Conservation (phyloP, 1,140 invertebrate genomes). For the Orius laevigatus region DNA sequence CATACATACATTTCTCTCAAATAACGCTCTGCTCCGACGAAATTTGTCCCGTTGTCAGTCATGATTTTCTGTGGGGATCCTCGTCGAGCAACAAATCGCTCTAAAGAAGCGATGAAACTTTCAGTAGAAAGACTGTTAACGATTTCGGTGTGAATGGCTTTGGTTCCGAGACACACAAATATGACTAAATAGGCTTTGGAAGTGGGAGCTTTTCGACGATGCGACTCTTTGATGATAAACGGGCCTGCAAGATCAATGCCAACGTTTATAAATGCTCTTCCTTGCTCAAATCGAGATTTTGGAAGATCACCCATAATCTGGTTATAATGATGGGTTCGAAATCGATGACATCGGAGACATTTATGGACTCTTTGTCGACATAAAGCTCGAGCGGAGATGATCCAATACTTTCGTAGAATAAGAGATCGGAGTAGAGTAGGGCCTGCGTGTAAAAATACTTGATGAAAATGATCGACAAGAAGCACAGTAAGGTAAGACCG, state of each 20-base stretch:
- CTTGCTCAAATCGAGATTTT: slow-evolving; percentile 9
- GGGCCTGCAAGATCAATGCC: slow-evolving; percentile 23
- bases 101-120: slow-evolving; percentile 20
- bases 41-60: slow-evolving; percentile 23
- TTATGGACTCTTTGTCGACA: slow-evolving; percentile 17
- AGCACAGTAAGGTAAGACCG: slow-evolving; percentile 13
- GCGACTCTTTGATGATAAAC: slow-evolving; percentile 14
- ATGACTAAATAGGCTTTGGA: slow-evolving; percentile 23
- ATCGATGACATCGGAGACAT: slow-evolving; percentile 22
- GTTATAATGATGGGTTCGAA: slow-evolving; percentile 11
- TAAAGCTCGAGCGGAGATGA: slow-evolving; percentile 18
- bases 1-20: slow-evolving; percentile 10
- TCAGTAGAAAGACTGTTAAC: slow-evolving; percentile 20
- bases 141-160: slow-evolving; percentile 22
- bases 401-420: slow-evolving; percentile 24
- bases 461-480: slow-evolving; percentile 21
- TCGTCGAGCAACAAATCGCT: slow-evolving; percentile 19
- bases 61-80: slow-evolving; percentile 17
- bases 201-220: slow-evolving; percentile 10
- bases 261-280: slow-evolving; percentile 12
- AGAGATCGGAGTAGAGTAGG: slow-evolving; percentile 21
- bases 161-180: slow-evolving; percentile 21
- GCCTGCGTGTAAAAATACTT: slow-evolving; percentile 23
- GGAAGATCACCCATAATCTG: slow-evolving; percentile 21
- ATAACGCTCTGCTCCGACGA: slow-evolving; percentile 16